These are phyloP conservation scores for Perccottus glenii DNA, from an alignment of 2,113 vertebrate species.

Conservation along the genomic window DNA sequence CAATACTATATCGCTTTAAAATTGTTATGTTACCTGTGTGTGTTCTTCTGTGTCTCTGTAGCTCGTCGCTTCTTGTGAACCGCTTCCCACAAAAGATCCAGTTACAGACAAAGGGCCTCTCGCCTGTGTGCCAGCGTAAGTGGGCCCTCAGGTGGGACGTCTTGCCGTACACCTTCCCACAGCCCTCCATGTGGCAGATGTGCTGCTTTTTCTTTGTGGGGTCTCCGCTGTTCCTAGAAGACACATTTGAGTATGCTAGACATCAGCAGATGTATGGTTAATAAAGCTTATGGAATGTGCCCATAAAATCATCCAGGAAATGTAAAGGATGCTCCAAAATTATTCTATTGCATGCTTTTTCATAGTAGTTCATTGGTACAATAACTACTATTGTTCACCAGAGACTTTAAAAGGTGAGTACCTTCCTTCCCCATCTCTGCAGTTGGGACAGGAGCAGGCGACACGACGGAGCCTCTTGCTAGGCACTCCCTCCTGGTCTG, in stretches of 20 bases:
- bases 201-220: conserved; percentile 99
- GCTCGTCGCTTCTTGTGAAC: conserved; percentile 96
- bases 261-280: background rate
- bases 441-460: conserved; percentile 98
- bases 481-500: conserved; percentile 92
- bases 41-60: conserved; percentile 96
- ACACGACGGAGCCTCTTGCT: conserved; percentile 95
- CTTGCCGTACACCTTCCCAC: conserved; percentile 98
- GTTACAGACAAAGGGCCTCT: conserved; percentile 97
- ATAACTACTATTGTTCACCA: no score
- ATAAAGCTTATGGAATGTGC: background rate
- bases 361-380: no score
- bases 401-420: conserved; percentile 55
- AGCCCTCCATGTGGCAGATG: conserved; percentile 98
- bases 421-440: conserved; percentile 98
- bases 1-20: background rate
- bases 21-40: conserved; percentile 86
- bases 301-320: background rate
- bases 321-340: background rate
- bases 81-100: conserved; percentile 99
- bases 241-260: conserved; percentile 1
- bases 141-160: conserved; percentile 97
- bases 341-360: no score
- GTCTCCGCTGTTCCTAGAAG: conserved; percentile 88
- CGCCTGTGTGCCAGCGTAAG: conserved; percentile 98